Evolutionary conservation across 2,797 vertebrate species (phyloP).

Genomic region (Gallinago nigripennis): DNA sequence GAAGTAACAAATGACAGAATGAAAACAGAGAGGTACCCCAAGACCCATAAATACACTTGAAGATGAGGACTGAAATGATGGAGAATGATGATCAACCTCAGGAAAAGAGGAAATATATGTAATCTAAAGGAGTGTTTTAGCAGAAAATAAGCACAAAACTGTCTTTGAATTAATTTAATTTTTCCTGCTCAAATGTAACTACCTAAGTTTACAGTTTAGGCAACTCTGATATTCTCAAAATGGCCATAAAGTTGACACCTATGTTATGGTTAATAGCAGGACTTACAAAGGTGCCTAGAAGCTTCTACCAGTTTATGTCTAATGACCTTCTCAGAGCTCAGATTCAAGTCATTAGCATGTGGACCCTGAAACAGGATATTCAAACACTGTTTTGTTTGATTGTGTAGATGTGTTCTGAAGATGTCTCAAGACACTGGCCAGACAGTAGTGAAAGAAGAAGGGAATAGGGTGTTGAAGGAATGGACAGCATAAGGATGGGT

Average conservation of each 20-base stretch:
- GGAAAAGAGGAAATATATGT: not conserved
- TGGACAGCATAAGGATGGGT: not conserved
- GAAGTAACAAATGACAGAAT: not conserved
- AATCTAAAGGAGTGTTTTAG: not conserved
- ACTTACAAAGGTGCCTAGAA: not conserved
- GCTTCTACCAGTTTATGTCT: not conserved
- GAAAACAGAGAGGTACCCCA: not conserved
- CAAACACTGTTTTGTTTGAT: not conserved
- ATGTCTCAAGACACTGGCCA: not conserved
- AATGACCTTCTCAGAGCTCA: not conserved
- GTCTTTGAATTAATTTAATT: not conserved
- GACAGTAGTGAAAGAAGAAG: not conserved
- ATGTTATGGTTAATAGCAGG: not conserved
- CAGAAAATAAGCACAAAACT: not conserved
- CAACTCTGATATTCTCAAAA: not conserved
- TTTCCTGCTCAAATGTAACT: too few species aligned
- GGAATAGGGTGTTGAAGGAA: not conserved
- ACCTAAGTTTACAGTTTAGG: not conserved
- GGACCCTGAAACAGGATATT: not conserved
- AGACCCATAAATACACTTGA: not conserved
- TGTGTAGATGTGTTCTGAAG: not conserved
- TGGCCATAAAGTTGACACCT: not conserved
- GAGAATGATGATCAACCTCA: not conserved
- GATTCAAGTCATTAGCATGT: not conserved
- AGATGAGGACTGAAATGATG: not conserved